Evolutionary conservation across 1,140 invertebrate genomes (phyloP).

Genomic region (Myzus persicae): DNA sequence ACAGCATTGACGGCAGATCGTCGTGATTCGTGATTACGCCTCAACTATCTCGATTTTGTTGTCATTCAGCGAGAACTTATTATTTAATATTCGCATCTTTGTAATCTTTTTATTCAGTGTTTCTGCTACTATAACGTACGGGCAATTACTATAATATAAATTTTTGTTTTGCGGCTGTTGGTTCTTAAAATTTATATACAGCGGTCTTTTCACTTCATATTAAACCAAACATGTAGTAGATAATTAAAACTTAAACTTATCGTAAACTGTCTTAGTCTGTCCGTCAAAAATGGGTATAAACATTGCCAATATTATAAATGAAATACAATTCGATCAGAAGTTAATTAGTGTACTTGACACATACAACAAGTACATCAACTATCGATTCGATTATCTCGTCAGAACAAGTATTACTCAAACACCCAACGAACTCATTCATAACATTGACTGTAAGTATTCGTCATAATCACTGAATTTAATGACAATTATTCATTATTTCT

Average conservation of each 20-base stretch:
- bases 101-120: no score
- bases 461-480: background rate
- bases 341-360: background rate
- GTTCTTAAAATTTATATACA: no score
- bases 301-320: background rate
- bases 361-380: conserved; percentile 15
- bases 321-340: background rate
- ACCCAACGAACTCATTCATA: background rate
- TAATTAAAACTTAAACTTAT: background rate
- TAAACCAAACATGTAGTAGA: no score
- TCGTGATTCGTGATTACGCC: no score
- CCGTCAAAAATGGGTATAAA: conserved; percentile 20
- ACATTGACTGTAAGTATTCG: background rate
- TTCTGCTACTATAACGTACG: no score
- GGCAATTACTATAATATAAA: no score
- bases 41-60: no score
- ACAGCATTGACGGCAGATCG: no score
- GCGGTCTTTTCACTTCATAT: no score
- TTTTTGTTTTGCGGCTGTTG: no score
- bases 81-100: no score
- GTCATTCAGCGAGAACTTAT: no score
- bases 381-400: conserved; percentile 35
- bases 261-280: background rate
- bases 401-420: conserved; percentile 1
- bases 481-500: background rate